These are phyloP conservation scores for Microcebus ravelobensis DNA, from an alignment of 2,113 vertebrate genomes.

Conservation along the genomic window DNA sequence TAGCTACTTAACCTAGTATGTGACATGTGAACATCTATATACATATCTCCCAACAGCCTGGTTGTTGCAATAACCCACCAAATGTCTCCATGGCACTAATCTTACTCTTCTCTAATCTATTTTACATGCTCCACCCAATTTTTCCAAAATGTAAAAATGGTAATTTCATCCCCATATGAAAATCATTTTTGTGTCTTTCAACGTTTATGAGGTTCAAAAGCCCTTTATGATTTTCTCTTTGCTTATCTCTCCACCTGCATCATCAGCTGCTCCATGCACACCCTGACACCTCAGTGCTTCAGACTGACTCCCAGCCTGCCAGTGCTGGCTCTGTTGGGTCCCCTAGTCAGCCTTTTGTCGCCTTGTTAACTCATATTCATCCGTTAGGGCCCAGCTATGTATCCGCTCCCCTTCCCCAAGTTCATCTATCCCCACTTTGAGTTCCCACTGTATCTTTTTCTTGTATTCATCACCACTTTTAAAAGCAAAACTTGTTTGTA, in stretches of 20 bases:
- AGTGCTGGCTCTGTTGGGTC: background rate
- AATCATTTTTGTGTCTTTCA: background rate
- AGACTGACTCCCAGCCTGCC: background rate
- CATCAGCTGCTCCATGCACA: accelerated
- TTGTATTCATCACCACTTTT: background rate
- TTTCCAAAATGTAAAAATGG: background rate
- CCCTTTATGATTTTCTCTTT: background rate
- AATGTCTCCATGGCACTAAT: background rate
- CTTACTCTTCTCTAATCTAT: background rate
- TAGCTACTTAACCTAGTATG: background rate
- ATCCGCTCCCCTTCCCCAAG: background rate
- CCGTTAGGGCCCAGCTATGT: background rate
- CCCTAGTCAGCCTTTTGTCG: background rate
- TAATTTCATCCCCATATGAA: background rate
- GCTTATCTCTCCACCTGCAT: background rate
- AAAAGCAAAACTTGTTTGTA: background rate
- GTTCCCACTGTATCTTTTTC: background rate
- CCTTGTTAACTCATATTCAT: background rate
- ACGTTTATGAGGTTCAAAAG: background rate
- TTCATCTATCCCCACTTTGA: background rate
- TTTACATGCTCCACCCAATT: background rate
- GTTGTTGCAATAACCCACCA: background rate
- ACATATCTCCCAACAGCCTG: background rate
- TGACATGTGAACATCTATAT: background rate
- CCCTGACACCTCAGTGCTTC: background rate